Percentiles rank a stretch among this genome's conserved stretches.
phyloP scores from a whole-genome alignment of 2,797 vertebrate species.

The Choloepus didactylus region DNA sequence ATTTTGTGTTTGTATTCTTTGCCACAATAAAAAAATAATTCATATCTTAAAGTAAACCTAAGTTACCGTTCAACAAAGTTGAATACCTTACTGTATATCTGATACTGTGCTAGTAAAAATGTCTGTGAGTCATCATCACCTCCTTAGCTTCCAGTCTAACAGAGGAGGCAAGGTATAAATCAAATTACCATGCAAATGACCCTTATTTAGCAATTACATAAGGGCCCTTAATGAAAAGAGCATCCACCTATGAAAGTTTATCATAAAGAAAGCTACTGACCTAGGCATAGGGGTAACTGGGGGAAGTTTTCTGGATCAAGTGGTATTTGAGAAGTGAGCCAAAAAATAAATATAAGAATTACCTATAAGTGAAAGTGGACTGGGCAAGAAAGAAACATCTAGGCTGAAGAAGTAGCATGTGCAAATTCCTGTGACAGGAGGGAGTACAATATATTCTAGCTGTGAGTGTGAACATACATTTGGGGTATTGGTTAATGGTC shows the following conservation, averaged over 20 bases:
- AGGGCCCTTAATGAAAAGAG: neutral
- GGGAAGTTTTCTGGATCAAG: neutral
- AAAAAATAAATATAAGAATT: neutral
- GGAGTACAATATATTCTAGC: neutral
- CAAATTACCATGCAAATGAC: neutral
- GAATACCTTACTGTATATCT: neutral
- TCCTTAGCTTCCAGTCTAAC: neutral
- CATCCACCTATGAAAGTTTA: neutral
- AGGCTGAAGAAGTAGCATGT: neutral
- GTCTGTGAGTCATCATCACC: neutral
- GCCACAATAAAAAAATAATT: neutral
- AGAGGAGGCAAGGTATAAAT: neutral
- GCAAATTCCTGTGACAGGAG: neutral
- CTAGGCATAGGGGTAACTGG: neutral
- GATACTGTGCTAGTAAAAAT: slow-evolving; percentile 12
- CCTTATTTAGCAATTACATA: neutral
- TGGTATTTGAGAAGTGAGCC: neutral
- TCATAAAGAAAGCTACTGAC: neutral
- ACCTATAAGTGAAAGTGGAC: neutral
- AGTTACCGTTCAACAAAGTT: slow-evolving; percentile 48
- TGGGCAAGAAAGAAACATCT: neutral
- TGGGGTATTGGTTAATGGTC: neutral
- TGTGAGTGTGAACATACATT: neutral
- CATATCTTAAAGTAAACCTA: neutral
- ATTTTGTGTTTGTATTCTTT: too few species aligned